phyloP scores from a whole-genome alignment of 2,113 vertebrate genomes.

The Enhydra lutris region DNA sequence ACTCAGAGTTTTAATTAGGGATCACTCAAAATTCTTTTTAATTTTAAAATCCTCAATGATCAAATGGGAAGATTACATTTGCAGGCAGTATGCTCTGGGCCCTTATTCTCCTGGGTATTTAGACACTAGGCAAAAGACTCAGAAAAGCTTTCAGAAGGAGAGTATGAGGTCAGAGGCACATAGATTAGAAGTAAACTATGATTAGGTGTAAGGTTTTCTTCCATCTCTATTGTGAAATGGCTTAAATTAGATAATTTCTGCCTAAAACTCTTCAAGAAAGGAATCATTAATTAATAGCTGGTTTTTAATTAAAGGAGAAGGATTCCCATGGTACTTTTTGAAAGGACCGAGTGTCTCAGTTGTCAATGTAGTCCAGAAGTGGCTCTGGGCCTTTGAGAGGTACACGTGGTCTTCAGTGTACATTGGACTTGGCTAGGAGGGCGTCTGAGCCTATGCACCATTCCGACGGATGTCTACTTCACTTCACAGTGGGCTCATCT shows the following conservation, averaged over 20 bases:
- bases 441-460: neutral
- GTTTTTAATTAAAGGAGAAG: neutral
- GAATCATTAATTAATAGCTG: neutral
- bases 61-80: neutral
- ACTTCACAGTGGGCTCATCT: neutral
- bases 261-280: neutral
- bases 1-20: neutral
- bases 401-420: neutral
- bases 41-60: neutral
- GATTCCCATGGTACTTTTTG: neutral
- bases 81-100: neutral
- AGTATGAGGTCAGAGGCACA: neutral
- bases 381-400: neutral
- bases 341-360: neutral
- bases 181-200: neutral
- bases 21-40: neutral
- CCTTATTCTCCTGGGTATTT: neutral
- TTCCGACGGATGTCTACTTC: neutral
- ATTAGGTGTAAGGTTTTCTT: neutral
- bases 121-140: neutral
- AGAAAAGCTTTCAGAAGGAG: slow-evolving; percentile 8
- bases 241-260: neutral
- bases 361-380: neutral
- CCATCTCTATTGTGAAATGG: neutral
- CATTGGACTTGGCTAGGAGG: neutral